Conservation (phyloP, 2,113 vertebrate species). For the Phaethon lepturus region DNA sequence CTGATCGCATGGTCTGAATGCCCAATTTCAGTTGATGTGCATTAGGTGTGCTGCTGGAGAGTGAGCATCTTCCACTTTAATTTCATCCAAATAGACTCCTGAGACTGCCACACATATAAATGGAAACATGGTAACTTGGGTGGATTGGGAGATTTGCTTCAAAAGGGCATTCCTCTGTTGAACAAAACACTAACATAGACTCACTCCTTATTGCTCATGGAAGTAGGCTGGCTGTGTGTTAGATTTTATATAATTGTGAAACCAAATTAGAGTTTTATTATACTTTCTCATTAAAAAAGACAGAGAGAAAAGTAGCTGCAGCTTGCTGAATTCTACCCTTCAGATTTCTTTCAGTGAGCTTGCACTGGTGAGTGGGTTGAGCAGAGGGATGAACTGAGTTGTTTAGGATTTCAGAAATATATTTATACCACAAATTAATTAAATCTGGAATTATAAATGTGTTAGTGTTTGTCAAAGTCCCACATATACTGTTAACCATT, state of each 20-base stretch:
- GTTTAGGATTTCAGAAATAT: neutral
- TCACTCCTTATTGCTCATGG: neutral
- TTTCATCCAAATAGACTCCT: neutral
- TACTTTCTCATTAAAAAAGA: neutral
- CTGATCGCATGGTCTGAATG: neutral
- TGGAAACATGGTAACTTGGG: neutral
- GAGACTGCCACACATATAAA: neutral
- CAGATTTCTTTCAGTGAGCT: slow-evolving; percentile 15
- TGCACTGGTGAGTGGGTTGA: neutral
- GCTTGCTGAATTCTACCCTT: neutral
- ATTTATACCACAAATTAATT: slow-evolving; percentile 42
- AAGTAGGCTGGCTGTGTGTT: neutral
- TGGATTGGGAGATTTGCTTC: neutral
- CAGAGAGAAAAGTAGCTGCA: neutral
- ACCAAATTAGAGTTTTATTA: neutral
- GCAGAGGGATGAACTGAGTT: neutral
- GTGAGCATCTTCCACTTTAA: neutral
- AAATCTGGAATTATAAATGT: neutral
- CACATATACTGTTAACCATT: neutral
- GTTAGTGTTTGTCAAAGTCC: neutral
- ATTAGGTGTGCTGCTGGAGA: neutral
- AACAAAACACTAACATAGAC: neutral
- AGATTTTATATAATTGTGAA: neutral
- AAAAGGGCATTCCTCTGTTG: neutral
- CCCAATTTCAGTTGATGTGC: neutral